Evolutionary conservation across 2,113 vertebrate genomes (phyloP).

Genomic region (Glareola pratincola): DNA sequence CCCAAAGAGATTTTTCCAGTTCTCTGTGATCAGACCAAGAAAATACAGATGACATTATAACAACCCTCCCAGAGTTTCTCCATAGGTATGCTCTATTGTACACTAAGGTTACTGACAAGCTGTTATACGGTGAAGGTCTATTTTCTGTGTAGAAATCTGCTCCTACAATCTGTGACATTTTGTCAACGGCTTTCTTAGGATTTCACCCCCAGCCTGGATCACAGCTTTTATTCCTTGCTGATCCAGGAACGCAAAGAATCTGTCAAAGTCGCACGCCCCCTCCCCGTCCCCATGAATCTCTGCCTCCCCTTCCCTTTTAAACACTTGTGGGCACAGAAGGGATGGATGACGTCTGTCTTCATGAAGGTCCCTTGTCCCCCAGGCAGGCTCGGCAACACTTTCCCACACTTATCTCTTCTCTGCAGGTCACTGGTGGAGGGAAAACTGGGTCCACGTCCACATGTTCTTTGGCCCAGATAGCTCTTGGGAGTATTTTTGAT

Average conservation of each 20-base stretch:
- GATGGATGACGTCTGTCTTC: background rate
- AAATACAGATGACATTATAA: background rate
- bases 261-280: rapidly evolving
- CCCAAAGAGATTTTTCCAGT: background rate
- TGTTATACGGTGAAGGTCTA: background rate
- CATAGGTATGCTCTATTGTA: rapidly evolving
- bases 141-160: background rate
- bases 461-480: background rate
- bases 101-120: background rate
- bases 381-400: background rate
- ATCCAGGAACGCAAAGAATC: background rate
- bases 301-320: background rate
- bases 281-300: background rate
- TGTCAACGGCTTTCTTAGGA: background rate
- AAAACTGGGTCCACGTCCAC: background rate
- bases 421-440: rapidly evolving
- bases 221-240: background rate
- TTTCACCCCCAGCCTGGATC: background rate
- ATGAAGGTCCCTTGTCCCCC: background rate
- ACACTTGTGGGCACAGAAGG: background rate
- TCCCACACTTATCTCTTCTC: background rate
- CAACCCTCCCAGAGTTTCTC: background rate
- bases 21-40: background rate
- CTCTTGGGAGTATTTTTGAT: background rate
- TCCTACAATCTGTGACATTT: background rate